phyloP scores from a whole-genome alignment of 1,140 invertebrate genomes.

The Spodoptera frugiperda region DNA sequence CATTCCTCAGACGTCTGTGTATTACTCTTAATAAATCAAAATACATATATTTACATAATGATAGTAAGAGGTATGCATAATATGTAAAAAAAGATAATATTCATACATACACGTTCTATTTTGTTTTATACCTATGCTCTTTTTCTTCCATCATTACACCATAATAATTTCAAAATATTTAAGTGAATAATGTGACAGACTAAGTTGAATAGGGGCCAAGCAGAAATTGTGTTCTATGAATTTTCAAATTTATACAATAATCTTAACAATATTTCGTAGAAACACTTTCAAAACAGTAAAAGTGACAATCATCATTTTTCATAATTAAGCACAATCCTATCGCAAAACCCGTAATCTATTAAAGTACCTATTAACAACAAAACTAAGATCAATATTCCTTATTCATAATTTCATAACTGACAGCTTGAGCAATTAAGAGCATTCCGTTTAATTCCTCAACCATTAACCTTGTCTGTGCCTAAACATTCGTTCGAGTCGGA shows the following conservation, averaged over 20 bases:
- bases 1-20: slow-evolving; percentile 11
- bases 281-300: too few relatives aligned
- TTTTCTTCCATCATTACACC: too few relatives aligned
- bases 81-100: slow-evolving; percentile 22
- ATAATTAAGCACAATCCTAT: too few relatives aligned
- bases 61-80: too few relatives aligned
- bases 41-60: slow-evolving; percentile 15
- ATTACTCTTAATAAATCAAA: too few relatives aligned
- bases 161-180: background rate
- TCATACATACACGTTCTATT: slow-evolving; percentile 9
- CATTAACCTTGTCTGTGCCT: slow-evolving; percentile 24
- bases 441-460: background rate
- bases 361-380: background rate
- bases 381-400: background rate
- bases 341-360: too few relatives aligned
- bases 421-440: slow-evolving; percentile 10
- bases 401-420: slow-evolving; percentile 12
- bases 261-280: too few relatives aligned
- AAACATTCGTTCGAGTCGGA: slow-evolving; percentile 20
- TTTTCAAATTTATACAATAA: too few relatives aligned
- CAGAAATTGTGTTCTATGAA: too few relatives aligned
- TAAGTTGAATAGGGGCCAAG: too few relatives aligned
- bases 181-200: background rate
- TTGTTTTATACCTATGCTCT: too few relatives aligned
- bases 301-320: too few relatives aligned